Percentiles rank a stretch among this genome's conserved stretches.
Evolutionary conservation across 2,797 vertebrate genomes (phyloP).

Genomic region (Florisuga fusca): DNA sequence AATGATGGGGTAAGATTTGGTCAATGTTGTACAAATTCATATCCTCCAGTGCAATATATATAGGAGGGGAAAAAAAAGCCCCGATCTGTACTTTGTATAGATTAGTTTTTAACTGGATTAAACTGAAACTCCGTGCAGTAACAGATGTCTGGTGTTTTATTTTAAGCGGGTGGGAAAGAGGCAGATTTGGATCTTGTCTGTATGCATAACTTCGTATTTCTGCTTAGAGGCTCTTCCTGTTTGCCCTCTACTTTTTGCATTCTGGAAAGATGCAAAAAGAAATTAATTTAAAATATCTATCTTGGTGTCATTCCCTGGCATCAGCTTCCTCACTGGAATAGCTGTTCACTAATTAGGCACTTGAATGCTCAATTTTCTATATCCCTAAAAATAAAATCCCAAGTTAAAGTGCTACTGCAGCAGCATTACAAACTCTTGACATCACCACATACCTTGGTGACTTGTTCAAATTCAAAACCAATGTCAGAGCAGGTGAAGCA

Average conservation of each 20-base stretch:
- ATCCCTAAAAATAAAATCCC: not conserved
- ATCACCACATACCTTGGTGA: not conserved
- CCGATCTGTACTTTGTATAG: constrained; percentile 54
- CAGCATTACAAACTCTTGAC: not conserved
- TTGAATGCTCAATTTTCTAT: not conserved
- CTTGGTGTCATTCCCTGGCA: not conserved
- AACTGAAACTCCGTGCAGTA: constrained; percentile 61
- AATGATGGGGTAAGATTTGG: constrained; percentile 18
- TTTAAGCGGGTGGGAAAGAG: not conserved
- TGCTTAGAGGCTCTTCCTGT: not conserved
- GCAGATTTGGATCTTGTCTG: not conserved
- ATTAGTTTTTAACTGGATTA: constrained; percentile 74
- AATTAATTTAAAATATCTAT: not conserved
- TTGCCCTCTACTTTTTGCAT: not conserved
- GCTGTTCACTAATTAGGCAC: not conserved
- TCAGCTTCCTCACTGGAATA: not conserved
- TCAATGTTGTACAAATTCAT: constrained; percentile 50
- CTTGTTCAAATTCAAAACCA: not conserved
- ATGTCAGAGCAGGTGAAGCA: not conserved
- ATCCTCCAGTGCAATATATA: constrained; percentile 59
- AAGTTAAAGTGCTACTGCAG: not conserved
- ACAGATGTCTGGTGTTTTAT: not conserved
- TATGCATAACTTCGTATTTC: not conserved
- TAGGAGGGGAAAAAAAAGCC: constrained; percentile 37
- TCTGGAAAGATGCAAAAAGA: not conserved